Evolutionary conservation across 1,140 invertebrate species (phyloP).

Genomic region (Octopus bimaculoides): DNA sequence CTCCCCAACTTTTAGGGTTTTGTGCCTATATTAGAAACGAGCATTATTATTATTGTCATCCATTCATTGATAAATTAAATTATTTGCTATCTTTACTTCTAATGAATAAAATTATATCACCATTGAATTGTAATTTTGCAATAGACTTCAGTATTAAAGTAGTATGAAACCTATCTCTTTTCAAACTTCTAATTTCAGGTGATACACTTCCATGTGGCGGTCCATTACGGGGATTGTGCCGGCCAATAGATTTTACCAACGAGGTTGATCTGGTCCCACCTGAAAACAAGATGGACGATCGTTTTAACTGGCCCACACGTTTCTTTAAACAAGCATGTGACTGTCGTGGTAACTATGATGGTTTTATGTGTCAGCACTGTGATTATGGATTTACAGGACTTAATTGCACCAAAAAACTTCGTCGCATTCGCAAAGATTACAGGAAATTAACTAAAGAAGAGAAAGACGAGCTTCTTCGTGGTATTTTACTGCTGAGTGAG

Average conservation of each 20-base stretch:
- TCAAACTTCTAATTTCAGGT: background rate
- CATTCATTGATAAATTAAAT: background rate
- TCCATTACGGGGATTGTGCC: background rate
- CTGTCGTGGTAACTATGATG: background rate
- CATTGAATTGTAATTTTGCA: background rate
- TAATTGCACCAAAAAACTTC: background rate
- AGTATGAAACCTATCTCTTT: background rate
- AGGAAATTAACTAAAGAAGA: constrained; percentile 52
- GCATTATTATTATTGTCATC: background rate
- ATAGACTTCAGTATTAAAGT: background rate
- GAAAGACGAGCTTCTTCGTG: constrained; percentile 35
- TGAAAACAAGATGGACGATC: background rate
- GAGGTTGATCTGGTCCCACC: background rate
- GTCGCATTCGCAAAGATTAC: constrained; percentile 49
- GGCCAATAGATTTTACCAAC: background rate
- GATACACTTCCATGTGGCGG: background rate
- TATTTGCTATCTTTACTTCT: background rate
- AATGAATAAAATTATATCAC: background rate
- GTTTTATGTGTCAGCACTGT: constrained; percentile 8
- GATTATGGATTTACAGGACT: background rate
- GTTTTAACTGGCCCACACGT: background rate
- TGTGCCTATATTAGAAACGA: background rate
- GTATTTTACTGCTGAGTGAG: background rate
- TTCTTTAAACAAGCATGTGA: background rate
- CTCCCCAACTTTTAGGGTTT: no score